A percentile compares a stretch with the other conserved stretches of the same genome.
Conservation (phyloP, 2,888 invertebrate genomes). For the Pecten maximus region DNA sequence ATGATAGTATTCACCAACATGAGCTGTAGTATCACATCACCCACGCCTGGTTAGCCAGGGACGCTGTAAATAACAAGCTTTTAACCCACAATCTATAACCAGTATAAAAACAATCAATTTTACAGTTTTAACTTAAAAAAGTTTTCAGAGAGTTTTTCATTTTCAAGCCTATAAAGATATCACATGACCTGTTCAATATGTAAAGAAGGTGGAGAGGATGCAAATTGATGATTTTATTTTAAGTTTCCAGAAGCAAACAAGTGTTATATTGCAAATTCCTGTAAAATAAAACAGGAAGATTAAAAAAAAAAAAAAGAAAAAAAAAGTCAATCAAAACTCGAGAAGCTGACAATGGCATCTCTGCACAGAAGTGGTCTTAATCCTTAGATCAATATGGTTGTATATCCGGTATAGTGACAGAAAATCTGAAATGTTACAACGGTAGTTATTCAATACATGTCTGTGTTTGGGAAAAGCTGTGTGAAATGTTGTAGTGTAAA, state of each 20-base stretch:
- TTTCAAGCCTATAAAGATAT: not conserved
- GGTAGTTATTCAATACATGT: not conserved
- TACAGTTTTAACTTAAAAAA: too few species aligned
- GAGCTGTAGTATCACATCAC: not conserved
- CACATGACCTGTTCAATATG: not conserved
- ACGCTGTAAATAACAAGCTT: not conserved
- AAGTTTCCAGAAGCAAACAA: too few species aligned
- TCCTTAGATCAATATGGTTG: not conserved
- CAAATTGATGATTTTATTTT: not conserved
- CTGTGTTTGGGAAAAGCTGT: slow-evolving; percentile 18
- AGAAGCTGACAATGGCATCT: not conserved
- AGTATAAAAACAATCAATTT: too few species aligned
- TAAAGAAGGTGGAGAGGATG: not conserved
- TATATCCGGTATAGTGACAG: not conserved
- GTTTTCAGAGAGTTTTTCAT: too few species aligned
- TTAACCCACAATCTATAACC: too few species aligned
- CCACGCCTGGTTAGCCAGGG: not conserved
- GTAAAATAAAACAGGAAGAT: not conserved
- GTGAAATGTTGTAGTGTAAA: not conserved
- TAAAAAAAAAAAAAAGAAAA: too few species aligned
- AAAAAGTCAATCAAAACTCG: not conserved
- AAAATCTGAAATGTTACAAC: not conserved
- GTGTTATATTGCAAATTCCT: too few species aligned
- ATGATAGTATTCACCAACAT: not conserved
- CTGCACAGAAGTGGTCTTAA: not conserved